A percentile compares a stretch with the other conserved stretches of the same genome.
These are phyloP conservation scores for Gopherus evgoodei DNA, from an alignment of 2,113 vertebrate genomes.

Conservation along the genomic window DNA sequence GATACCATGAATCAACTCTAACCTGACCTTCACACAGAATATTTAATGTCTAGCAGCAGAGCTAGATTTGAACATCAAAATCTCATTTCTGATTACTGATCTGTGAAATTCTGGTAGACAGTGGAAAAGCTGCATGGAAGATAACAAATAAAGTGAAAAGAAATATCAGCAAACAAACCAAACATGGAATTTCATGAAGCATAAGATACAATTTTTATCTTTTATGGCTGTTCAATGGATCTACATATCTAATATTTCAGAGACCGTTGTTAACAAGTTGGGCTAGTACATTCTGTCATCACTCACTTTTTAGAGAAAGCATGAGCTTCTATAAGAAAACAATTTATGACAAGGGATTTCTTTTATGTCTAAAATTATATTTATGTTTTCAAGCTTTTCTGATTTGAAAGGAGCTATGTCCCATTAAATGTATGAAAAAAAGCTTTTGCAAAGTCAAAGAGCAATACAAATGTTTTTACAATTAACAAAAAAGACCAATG, in stretches of 20 bases:
- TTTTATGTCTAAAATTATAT: neutral
- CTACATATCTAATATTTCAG: neutral
- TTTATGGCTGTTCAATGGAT: neutral
- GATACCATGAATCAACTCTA: constrained; percentile 30
- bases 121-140: constrained; percentile 13
- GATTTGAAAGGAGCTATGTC: neutral
- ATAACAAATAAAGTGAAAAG: constrained; percentile 53
- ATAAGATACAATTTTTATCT: neutral
- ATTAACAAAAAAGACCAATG: neutral
- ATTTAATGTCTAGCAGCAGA: constrained; percentile 14
- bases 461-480: neutral
- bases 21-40: constrained; percentile 60
- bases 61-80: constrained; percentile 45
- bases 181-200: constrained; percentile 27
- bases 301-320: accelerated
- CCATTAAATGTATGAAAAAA: neutral
- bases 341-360: neutral
- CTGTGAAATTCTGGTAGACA: constrained; percentile 65
- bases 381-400: neutral
- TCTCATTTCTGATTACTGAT: constrained; percentile 60
- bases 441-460: neutral
- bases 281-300: neutral
- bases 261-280: neutral
- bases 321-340: neutral
- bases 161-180: constrained; percentile 56